Evolutionary conservation across 2,113 vertebrate genomes (phyloP), one percentile per base, ranked within the genome.

Genomic region (Chlorodrepanis virens): DNA sequence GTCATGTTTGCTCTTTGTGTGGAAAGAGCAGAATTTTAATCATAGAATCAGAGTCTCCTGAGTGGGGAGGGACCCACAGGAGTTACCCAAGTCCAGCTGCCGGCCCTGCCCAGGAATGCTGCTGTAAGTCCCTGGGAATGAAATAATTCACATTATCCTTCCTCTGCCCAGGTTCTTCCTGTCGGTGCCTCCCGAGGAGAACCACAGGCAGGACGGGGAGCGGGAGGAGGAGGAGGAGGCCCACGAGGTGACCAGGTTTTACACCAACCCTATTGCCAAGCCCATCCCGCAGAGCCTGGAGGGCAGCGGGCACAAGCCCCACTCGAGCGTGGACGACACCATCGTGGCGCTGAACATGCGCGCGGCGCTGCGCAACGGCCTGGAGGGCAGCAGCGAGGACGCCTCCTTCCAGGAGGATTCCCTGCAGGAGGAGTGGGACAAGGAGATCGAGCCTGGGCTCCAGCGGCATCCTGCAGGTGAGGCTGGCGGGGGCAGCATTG

Each of bases 321-420:
- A 5, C 6, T 1, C 19, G 2, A 3, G 27, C 24, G 61, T 99
- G 87, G 99, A 99, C 13, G 99, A 99, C 92, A 99, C 99, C 70
- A 98, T 99, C 31, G 88, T 96, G 27, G 99, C 98, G 11, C 98
- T 99, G 59, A 99, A 99, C 56, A 97, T 98, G 97, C 98, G 98
- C 40, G 92, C 63, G n/a, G 92, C 96, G 6, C 47, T 98, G 77
- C 92, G 98, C 25, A 99, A 98, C 9, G 98, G 98, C 1, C 96
- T 99, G 79, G 99, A 99, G 94, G 98, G 98, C 96, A 99, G 99
- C 97, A 98, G 98, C 5, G 99, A 99, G 39, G 99, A 99, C 3
- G 94, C 98, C 3, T 99, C 99, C 9, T 97, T 98, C 27, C 99
- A 98, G 3, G 99, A 99, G 9, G 99, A 99, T 49, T 99, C 99